These are phyloP conservation scores for Microplitis mediator DNA, from an alignment of 1,140 invertebrate species.

Conservation along the genomic window DNA sequence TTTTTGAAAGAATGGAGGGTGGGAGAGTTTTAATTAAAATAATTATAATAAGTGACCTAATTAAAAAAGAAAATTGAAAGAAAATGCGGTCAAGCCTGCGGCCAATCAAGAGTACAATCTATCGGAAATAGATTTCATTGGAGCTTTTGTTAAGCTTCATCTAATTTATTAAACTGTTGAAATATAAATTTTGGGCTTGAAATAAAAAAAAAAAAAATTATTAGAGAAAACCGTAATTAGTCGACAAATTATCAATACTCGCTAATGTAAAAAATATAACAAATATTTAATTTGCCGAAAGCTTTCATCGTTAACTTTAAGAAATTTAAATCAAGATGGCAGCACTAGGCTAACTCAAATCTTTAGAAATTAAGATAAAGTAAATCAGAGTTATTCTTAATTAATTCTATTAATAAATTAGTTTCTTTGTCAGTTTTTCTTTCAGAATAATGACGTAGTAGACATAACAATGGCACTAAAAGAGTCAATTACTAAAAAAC, in stretches of 20 bases:
- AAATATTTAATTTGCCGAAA: background rate
- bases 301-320: background rate
- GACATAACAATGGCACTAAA: constrained; percentile 48
- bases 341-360: constrained; percentile 26
- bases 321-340: constrained; percentile 35
- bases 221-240: constrained; percentile 6
- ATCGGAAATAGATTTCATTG: constrained; percentile 57
- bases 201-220: background rate
- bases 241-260: constrained; percentile 45
- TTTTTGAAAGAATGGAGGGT: background rate
- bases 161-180: background rate
- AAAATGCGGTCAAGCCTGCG: constrained; percentile 57
- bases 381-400: too few species aligned
- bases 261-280: background rate
- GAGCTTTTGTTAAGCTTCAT: constrained; percentile 46
- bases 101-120: constrained; percentile 41
- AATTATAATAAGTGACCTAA: constrained; percentile 55
- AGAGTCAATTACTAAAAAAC: constrained; percentile 42
- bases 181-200: too few species aligned
- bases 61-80: constrained; percentile 53
- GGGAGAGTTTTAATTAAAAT: background rate
- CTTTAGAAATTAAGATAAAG: too few species aligned
- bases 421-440: constrained; percentile 13
- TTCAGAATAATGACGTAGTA: constrained; percentile 53
- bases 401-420: too few species aligned